Base-by-base conservation (phyloP, 2,888 invertebrate genomes). In the Ochlodes sylvanus region DNA sequence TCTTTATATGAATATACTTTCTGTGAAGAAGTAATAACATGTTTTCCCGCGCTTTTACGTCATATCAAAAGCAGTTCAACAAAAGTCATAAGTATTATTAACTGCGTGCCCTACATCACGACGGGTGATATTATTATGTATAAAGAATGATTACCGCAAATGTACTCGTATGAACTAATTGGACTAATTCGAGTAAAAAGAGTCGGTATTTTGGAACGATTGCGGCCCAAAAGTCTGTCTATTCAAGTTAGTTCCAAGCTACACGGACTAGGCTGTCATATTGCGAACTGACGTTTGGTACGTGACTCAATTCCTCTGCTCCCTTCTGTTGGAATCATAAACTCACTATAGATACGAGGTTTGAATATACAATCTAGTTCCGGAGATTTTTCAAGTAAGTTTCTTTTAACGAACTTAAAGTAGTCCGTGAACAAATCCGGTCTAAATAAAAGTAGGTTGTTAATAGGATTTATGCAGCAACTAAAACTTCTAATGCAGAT, bases 261-360 rank as follows among this genome's bases (percentile, higher is more conserved):
- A 47, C 61, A 67, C 60, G 66, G 54, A 67, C 67, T 67, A 21
- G 19, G 44, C 67, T 67, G 67, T 67, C 67, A 67, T 64, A 67
- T 19, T 44, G 15, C 57, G 34, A 67, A 61, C 44, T 67, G 67
- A 67, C 67, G 42, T 56, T 38, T 19, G 38, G 62, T 50, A 47
- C 67, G 67, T 68, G 68, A 68, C 68, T 68, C 62, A 50, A 62
- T 68, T 68, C 47, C 21, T 67, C 61, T 15, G 56, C 55, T 67
- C 47, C 15, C 21, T 32, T 55, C 61, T 38, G 27, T 56, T 63
- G 56, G 52, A 66, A 58, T 58, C 55, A 34, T 55, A 55, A 55
- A 55, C 34, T 34, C n/a, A 34, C 55, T 34, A 34, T 34, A 55
- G 52, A 21, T 52, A 55, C 55, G 32, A 32, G 34, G 15, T 55